A percentile compares a stretch with the other conserved stretches of the same genome.
These are phyloP conservation scores for Notodromas monacha DNA, from an alignment of 2,888 invertebrate genomes.

Conservation along the genomic window DNA sequence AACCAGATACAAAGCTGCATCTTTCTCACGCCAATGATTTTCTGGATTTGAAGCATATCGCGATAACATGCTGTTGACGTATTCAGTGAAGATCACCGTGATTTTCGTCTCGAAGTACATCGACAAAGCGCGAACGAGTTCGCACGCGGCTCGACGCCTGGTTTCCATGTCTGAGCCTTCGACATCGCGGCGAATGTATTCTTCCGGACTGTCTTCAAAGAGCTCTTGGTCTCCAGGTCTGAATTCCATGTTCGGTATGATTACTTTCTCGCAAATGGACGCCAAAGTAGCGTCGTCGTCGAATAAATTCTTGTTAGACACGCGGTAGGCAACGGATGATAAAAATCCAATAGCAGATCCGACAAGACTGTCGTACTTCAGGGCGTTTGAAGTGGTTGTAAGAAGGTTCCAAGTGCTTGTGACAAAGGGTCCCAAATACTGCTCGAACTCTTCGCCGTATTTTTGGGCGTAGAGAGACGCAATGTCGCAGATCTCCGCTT, in stretches of 20 bases:
- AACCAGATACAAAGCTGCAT: slow-evolving; percentile 80
- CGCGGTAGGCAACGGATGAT: slow-evolving; percentile 66
- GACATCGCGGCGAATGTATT: slow-evolving; percentile 77
- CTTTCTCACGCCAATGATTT: slow-evolving; percentile 65
- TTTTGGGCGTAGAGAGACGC: slow-evolving; percentile 60
- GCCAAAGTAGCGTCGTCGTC: slow-evolving; percentile 53
- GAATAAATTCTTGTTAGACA: slow-evolving; percentile 54
- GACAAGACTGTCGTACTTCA: slow-evolving; percentile 75
- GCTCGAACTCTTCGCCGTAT: slow-evolving; percentile 84
- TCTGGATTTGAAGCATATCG: slow-evolving; percentile 10
- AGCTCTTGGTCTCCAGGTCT: slow-evolving; percentile 71
- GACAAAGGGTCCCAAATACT: slow-evolving; percentile 66
- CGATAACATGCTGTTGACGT: slow-evolving; percentile 29
- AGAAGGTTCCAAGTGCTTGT: slow-evolving; percentile 70
- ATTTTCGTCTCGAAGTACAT: slow-evolving; percentile 57
- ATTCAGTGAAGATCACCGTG: slow-evolving; percentile 54
- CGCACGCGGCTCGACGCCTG: slow-evolving; percentile 73
- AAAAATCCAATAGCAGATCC: slow-evolving; percentile 83
- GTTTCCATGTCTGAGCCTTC: slow-evolving; percentile 97
- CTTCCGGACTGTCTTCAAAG: slow-evolving; percentile 92
- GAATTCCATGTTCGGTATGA: slow-evolving; percentile 91
- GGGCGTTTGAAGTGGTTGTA: slow-evolving; percentile 43
- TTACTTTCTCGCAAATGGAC: slow-evolving; percentile 85
- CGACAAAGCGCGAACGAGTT: slow-evolving; percentile 67
- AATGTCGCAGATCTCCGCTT: slow-evolving; percentile 78